Evolutionary conservation across 2,797 vertebrate genomes (phyloP).

Genomic region (Aselliscus stoliczkanus): DNA sequence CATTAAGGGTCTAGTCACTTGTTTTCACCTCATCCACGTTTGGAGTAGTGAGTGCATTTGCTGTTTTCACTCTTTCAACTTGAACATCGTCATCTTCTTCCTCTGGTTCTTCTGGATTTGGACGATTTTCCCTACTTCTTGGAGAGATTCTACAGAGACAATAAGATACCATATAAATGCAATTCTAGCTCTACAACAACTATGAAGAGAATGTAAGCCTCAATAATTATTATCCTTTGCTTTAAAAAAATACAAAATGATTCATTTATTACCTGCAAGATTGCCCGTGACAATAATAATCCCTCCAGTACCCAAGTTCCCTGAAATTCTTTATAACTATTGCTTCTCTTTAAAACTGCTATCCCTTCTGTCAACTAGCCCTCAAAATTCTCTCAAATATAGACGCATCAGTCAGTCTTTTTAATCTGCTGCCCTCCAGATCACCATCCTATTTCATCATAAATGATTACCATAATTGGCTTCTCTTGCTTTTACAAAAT

Average conservation of each 20-base stretch:
- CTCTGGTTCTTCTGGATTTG: conserved; percentile 82
- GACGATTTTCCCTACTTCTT: conserved; percentile 81
- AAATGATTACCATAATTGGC: background rate
- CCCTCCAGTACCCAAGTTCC: background rate
- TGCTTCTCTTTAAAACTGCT: background rate
- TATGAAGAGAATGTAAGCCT: background rate
- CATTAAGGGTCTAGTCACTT: background rate
- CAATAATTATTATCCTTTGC: background rate
- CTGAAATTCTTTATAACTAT: background rate
- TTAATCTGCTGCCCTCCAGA: background rate
- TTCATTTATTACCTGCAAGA: background rate
- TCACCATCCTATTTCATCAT: background rate
- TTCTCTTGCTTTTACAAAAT: background rate
- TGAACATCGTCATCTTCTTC: conserved; percentile 91
- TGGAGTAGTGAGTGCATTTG: conserved; percentile 79
- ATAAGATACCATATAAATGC: background rate
- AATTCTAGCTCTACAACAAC: background rate
- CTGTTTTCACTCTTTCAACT: conserved; percentile 88
- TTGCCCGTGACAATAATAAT: background rate
- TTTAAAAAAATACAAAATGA: background rate
- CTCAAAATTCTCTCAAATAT: background rate
- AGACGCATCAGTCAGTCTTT: background rate
- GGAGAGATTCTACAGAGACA: conserved; percentile 82
- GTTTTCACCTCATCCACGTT: conserved; percentile 85
- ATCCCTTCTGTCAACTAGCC: background rate